Evolutionary conservation across 1,140 invertebrate genomes (phyloP), one percentile per base, ranked within the genome.

Genomic region (Orchesella cincta): DNA sequence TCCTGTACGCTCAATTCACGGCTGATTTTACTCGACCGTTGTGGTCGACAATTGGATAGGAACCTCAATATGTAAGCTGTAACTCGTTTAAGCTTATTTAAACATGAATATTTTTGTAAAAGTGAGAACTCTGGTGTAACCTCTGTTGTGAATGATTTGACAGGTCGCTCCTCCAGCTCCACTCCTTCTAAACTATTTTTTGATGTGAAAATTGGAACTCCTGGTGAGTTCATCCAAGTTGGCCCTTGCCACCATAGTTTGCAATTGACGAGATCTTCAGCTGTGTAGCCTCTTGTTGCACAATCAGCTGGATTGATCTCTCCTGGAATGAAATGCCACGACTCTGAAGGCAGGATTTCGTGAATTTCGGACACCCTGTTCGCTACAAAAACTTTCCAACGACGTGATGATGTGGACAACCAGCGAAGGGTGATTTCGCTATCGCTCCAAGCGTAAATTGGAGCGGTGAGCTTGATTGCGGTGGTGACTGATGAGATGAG

Each of bases 401-500:
- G 12, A 3, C 54, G 54, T 14, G 54, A 23, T 57, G 14, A 5
- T 26, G 8, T 3, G 5, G 14, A n/a, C 5, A 57, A 18, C 54
- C 54, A 57, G 3, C 23, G 8, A 5, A 57, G 54, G 14, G 23
- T 23, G 14, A 57, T 57, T 16, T 12, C 26, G 14, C 12, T 18
- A 23, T 57, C 54, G 12, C 12, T 18, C 14, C 14, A 57, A 12
- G n/a, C 8, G n/a, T 18, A 12, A 57, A 57, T 57, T 12, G 5
- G 14, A 12, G 26, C 26, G 12, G 3, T 23, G 26, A 23, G 54
- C 26, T 57, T 67, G 23, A 57, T 12, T 26, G 26, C 54, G 12
- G 12, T 23, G 3, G 12, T 8, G 54, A 57, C 23, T 5, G 12
- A 3, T 16, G n/a, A 12, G 26, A 81, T 80, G 28, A 74, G 78